phyloP scores from a whole-genome alignment of 2,797 vertebrate species.

The Poeciliopsis infans region DNA sequence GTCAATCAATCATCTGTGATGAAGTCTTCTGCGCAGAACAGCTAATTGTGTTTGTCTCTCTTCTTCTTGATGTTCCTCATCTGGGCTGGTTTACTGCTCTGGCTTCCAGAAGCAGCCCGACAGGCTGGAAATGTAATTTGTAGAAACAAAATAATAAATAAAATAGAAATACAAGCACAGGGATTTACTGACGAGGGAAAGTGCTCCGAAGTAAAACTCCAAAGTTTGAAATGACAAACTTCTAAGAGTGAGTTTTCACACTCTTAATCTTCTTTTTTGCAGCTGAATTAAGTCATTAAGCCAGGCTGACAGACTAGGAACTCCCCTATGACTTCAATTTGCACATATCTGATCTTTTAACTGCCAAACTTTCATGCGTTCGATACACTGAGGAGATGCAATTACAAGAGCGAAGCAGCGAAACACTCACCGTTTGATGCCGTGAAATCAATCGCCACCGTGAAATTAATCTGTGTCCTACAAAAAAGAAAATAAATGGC shows the following conservation, averaged over 20 bases:
- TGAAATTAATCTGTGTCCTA: constrained; percentile 99
- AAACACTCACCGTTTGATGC: constrained; percentile 94
- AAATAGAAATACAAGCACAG: constrained; percentile 10
- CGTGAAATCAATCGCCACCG: constrained; percentile 98
- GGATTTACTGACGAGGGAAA: background rate
- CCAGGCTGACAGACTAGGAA: background rate
- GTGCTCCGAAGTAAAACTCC: background rate
- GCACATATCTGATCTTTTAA: constrained; percentile 20
- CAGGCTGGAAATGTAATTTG: constrained; percentile 13
- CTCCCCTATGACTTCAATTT: constrained; percentile 14
- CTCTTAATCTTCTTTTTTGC: constrained; percentile 4
- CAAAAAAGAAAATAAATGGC: constrained; percentile 67
- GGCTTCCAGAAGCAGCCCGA: constrained; percentile 23
- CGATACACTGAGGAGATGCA: constrained; percentile 12
- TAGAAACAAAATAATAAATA: too few relatives aligned
- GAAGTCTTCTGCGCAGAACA: background rate
- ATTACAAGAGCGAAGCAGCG: constrained; percentile 26
- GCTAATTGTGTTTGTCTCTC: constrained; percentile 22
- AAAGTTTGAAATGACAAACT: constrained; percentile 4
- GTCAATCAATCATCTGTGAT: constrained; percentile 31
- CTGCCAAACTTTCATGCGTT: constrained; percentile 22
- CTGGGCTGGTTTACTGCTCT: constrained; percentile 7
- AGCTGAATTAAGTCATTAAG: constrained; percentile 4
- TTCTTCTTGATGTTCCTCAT: constrained; percentile 28
- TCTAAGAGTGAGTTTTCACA: constrained; percentile 14